Evolutionary conservation across 2,888 invertebrate genomes (phyloP).

Genomic region (Loripinus fragilis): DNA sequence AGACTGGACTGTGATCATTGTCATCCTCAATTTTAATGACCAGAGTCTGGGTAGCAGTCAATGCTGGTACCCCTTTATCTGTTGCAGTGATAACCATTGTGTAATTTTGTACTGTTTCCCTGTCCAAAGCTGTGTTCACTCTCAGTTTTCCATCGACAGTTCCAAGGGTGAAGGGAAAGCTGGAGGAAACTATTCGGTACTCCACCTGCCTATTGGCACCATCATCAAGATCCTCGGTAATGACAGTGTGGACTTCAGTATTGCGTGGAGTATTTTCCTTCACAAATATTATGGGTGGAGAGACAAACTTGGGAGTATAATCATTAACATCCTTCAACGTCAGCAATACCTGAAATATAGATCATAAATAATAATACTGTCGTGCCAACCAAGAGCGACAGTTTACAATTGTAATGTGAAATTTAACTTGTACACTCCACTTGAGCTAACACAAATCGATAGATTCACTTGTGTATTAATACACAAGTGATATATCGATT

Average conservation of each 20-base stretch:
- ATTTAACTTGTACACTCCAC: no score
- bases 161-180: slow-evolving; percentile 90
- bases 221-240: slow-evolving; percentile 91
- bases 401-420: no score
- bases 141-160: slow-evolving; percentile 93
- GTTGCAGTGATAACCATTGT: slow-evolving; percentile 72
- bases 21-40: slow-evolving; percentile 70
- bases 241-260: slow-evolving; percentile 94
- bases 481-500: no score
- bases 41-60: slow-evolving; percentile 60
- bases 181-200: slow-evolving; percentile 86
- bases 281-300: slow-evolving; percentile 89
- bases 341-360: slow-evolving; percentile 90
- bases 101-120: slow-evolving; percentile 83
- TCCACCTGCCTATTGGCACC: slow-evolving; percentile 91
- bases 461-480: no score
- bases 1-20: slow-evolving; percentile 77
- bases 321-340: slow-evolving; percentile 94
- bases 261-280: slow-evolving; percentile 88
- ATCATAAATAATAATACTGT: no score
- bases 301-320: slow-evolving; percentile 94
- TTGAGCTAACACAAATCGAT: no score
- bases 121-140: slow-evolving; percentile 93
- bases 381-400: no score
- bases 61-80: slow-evolving; percentile 73